Percentiles rank a stretch among this genome's conserved stretches.
phyloP scores from a whole-genome alignment of 2,797 vertebrate species.

The Eulemur rubriventer region DNA sequence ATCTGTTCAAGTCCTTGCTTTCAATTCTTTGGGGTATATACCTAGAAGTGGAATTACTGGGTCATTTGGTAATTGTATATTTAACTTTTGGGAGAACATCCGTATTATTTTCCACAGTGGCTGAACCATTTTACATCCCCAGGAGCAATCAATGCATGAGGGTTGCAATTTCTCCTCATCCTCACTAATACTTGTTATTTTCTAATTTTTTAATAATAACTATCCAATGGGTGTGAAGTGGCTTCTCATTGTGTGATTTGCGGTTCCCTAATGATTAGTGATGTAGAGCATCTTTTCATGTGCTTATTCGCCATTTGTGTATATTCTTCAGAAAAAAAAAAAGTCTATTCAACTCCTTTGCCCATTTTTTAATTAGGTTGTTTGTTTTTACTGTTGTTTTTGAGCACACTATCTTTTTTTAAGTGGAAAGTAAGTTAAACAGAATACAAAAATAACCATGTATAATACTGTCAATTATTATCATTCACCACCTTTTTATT shows the following conservation, averaged over 20 bases:
- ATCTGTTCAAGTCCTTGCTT: neutral
- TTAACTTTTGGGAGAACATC: neutral
- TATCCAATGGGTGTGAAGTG: neutral
- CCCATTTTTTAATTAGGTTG: neutral
- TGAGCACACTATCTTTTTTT: neutral
- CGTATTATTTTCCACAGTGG: neutral
- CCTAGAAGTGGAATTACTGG: neutral
- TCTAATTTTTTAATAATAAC: neutral
- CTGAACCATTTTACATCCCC: neutral
- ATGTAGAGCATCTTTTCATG: neutral
- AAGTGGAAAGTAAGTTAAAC: neutral
- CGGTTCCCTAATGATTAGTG: neutral
- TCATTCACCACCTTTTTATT: neutral
- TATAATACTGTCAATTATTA: neutral
- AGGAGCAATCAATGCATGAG: neutral
- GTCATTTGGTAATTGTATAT: neutral
- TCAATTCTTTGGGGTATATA: neutral
- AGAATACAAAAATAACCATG: neutral
- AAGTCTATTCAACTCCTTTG: neutral
- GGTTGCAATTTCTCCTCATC: neutral
- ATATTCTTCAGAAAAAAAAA: neutral
- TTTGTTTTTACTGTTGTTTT: neutral
- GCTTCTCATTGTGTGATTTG: neutral
- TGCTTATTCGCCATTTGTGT: neutral
- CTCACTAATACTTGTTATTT: neutral